Evolutionary conservation across 2,797 vertebrate genomes (phyloP), one percentile per base, ranked within the genome.

Genomic region (Acanthurus lineatus): DNA sequence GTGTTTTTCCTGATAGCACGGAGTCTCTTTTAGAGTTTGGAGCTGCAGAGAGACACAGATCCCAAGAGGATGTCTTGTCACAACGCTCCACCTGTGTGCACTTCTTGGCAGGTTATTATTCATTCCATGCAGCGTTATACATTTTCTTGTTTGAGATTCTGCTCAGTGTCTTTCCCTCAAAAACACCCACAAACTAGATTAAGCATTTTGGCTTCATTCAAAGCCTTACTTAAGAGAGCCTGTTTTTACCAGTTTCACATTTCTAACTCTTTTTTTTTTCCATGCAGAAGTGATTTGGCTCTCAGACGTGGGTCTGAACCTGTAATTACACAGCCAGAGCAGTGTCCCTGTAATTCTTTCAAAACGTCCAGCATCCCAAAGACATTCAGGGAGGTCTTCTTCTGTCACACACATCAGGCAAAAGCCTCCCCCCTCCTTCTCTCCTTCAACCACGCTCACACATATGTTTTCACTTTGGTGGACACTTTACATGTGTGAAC

Each of bases 311-410:
- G 65, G 47, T 59, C 87, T 86, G 59, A 91, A 91, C 81, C 84
- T 85, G 76, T 85, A 91, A 93, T 92, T 91, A 93, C 90, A 85
- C 85, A 92, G 86, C 69, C 79, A 69, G 68, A 86, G 66, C 76
- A 73, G 67, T 74, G 88, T 86, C 86, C 88, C 87, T 90, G 80
- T 91, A 88, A 91, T 92, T 87, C 85, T 73, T 85, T 73, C 49
- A 76, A 83, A 81, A 71, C 45, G n/a, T 83, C 54, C 71, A 82
- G 42, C 74, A 76, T 83, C 79, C 79, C 75, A 70, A 63, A 77
- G 77, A 81, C 75, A 15, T 49, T 67, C 89, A 89, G 79, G 90
- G 90, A 92, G 91, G 90, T 93, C 91, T 76, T 79, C 49, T 69
- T 71, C 86, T 76, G 76, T 88, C 86, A 76, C 82, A 86, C 65